Evolutionary conservation across 2,113 vertebrate species (phyloP).

Genomic region (Scophthalmus maximus): DNA sequence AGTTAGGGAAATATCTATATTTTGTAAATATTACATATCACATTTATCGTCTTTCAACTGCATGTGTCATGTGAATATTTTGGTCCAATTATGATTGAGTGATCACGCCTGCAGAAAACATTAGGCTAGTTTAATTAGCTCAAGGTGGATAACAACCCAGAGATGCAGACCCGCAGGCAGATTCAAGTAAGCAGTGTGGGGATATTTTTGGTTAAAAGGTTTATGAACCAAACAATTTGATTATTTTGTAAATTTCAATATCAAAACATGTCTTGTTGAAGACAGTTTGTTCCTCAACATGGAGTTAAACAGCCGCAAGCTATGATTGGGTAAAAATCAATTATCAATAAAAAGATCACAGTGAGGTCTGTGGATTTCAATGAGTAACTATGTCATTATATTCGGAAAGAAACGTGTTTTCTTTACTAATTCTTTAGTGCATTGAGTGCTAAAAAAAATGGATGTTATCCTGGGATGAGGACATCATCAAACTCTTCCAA

Average conservation of each 20-base stretch:
- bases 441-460: neutral
- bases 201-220: too few species aligned
- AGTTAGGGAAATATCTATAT: too few species aligned
- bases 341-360: neutral
- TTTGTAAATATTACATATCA: too few species aligned
- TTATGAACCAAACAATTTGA: neutral
- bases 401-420: constrained; percentile 2
- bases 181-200: too few species aligned
- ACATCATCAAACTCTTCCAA: constrained; percentile 19
- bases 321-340: neutral
- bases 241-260: neutral
- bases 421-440: constrained; percentile 2
- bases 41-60: too few species aligned
- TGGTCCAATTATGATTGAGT: neutral
- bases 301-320: neutral
- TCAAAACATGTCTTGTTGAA: neutral
- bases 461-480: constrained; percentile 12
- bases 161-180: neutral
- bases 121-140: too few species aligned
- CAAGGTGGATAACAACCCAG: neutral
- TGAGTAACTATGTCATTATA: neutral
- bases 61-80: neutral
- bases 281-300: neutral
- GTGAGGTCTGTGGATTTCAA: neutral
- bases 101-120: neutral